Evolutionary conservation across 1,140 invertebrate genomes (phyloP).

Genomic region (Schlechtendalia chinensis): DNA sequence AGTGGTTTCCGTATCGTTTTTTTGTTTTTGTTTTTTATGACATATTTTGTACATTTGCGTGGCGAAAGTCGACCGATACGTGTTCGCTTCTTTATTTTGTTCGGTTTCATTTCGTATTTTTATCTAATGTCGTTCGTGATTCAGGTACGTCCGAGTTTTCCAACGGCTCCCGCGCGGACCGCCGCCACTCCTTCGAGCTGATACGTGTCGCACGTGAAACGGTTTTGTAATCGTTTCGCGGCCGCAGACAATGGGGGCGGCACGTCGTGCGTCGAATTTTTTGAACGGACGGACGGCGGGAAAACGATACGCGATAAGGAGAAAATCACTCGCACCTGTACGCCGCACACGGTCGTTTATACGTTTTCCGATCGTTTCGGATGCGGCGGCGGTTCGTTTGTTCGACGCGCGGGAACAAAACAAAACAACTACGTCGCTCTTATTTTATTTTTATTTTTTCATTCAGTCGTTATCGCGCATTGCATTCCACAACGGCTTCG

Average conservation of each 20-base stretch:
- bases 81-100: too few relatives aligned
- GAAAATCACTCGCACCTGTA: background rate
- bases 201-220: constrained; percentile 32
- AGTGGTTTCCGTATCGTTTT: too few relatives aligned
- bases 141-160: too few relatives aligned
- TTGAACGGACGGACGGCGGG: too few relatives aligned
- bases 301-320: background rate
- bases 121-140: too few relatives aligned
- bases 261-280: background rate
- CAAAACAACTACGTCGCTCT: background rate
- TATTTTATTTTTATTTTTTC: background rate
- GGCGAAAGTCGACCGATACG: too few relatives aligned
- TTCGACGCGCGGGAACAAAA: background rate
- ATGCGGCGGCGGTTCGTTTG: background rate
- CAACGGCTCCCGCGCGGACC: too few relatives aligned
- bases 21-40: too few relatives aligned
- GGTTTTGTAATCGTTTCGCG: constrained; percentile 18
- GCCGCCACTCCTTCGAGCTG: background rate
- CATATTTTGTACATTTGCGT: too few relatives aligned
- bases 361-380: background rate
- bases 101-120: too few relatives aligned
- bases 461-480: background rate
- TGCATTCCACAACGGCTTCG: too few relatives aligned
- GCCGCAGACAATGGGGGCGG: background rate
- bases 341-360: background rate